Percentiles rank a stretch among this genome's conserved stretches.
Evolutionary conservation across 2,113 vertebrate genomes (phyloP).

Genomic region (Oenanthe oenanthe): DNA sequence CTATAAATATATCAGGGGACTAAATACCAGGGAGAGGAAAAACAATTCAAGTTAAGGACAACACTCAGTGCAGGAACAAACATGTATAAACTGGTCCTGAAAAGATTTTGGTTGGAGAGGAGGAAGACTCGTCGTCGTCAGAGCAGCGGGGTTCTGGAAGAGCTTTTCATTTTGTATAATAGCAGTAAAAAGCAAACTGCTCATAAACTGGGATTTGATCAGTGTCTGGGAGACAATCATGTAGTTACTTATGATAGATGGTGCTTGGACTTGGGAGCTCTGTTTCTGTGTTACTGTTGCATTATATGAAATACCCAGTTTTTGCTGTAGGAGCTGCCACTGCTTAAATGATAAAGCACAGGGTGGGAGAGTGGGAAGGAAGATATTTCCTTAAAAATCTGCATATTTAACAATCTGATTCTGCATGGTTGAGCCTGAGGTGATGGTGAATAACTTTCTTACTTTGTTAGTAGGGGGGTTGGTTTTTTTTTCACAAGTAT

Average conservation of each 20-base stretch:
- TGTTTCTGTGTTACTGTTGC: background rate
- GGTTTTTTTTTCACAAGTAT: background rate
- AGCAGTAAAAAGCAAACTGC: slow-evolving; percentile 28
- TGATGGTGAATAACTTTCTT: background rate
- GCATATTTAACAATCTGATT: background rate
- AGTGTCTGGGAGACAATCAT: slow-evolving; percentile 3
- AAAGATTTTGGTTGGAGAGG: slow-evolving; percentile 5
- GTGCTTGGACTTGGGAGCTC: background rate
- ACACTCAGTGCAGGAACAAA: background rate
- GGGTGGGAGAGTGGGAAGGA: background rate
- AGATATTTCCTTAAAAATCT: background rate
- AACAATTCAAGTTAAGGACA: slow-evolving; percentile 37
- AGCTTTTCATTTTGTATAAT: slow-evolving; percentile 1
- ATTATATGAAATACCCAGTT: background rate
- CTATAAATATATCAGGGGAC: slow-evolving; percentile 55
- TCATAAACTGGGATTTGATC: slow-evolving; percentile 26
- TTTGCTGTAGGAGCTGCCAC: background rate
- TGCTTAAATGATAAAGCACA: background rate
- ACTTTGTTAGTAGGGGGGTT: background rate
- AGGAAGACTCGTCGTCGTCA: background rate
- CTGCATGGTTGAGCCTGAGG: background rate
- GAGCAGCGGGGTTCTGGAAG: background rate
- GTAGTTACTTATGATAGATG: background rate
- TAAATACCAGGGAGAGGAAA: slow-evolving; percentile 34
- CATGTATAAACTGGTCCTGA: background rate